Evolutionary conservation across 2,797 vertebrate species (phyloP), one percentile per base, ranked within the genome.

Genomic region (Phrynocephalus guinanensis): DNA sequence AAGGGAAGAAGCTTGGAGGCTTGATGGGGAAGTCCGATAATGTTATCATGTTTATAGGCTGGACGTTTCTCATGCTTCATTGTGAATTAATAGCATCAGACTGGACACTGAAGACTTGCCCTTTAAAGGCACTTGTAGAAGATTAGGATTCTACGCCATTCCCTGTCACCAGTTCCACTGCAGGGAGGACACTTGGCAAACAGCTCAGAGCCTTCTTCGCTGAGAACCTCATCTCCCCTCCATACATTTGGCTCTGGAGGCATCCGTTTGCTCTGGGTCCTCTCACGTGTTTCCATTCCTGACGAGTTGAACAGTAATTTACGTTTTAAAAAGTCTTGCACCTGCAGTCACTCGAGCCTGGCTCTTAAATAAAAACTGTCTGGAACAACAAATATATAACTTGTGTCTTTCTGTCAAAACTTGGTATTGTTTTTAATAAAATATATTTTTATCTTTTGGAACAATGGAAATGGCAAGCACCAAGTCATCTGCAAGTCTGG

Each of bases 271-370:
- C 67, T 20, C 48, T 30, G 77, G 6, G 66, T 48, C 77, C 79
- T 90, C 87, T 75, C 72, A n/a, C 2, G 6, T 28, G 44, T 3
- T 68, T 48, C 3, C 92, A 94, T 93, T 89, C 92, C 93, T 94
- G 84, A 93, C 89, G 88, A 90, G 92, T 91, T 90, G 92, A 93
- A 92, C 87, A 93, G 87, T 89, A 91, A 94, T 92, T 93, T 93
- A 91, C 13, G 93, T 88, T 89, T 91, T 92, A 89, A 94, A 92
- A 94, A 91, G 88, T 84, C 90, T 85, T 52, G 89, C 91, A 85
- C 52, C 92, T 90, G 87, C 83, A 90, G 6, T 1, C 3, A 15
- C 90, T 91, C 92, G 92, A 95, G 88, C 67, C 83, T 84, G 84
- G 71, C 82, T 90, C 91, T 90, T n/a, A 84, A 87, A 56, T 87